Percentiles rank a stretch among this genome's conserved stretches.
Evolutionary conservation across 2,113 vertebrate genomes (phyloP).

Genomic region (Ginglymostoma cirratum): DNA sequence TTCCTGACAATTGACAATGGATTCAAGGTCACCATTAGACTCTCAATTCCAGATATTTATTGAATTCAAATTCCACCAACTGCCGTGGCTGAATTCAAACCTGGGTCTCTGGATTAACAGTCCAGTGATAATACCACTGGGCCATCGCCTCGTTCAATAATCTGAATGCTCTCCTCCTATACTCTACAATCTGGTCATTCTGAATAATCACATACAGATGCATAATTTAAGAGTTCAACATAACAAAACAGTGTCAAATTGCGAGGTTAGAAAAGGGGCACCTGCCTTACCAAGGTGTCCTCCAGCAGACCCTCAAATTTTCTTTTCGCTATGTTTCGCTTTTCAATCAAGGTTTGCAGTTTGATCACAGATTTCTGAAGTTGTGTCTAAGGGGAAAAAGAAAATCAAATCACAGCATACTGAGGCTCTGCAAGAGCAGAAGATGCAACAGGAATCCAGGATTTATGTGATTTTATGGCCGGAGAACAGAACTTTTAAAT

Average conservation of each 20-base stretch:
- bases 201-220: background rate
- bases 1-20: too few relatives aligned
- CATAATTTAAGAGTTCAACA: background rate
- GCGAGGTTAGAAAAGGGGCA: background rate
- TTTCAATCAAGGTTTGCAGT: background rate
- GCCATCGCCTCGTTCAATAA: too few relatives aligned
- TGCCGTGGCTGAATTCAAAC: too few relatives aligned
- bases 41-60: too few relatives aligned
- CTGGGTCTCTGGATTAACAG: too few relatives aligned
- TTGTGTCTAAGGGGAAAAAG: background rate
- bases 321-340: background rate
- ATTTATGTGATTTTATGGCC: background rate
- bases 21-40: too few relatives aligned
- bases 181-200: background rate
- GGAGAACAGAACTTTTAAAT: background rate
- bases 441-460: background rate
- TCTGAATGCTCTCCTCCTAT: background rate
- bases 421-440: background rate
- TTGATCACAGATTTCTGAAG: background rate
- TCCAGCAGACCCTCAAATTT: background rate
- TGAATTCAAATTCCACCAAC: too few relatives aligned
- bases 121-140: too few relatives aligned
- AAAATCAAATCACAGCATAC: background rate
- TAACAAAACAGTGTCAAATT: background rate
- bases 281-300: background rate